A percentile compares a stretch with the other conserved stretches of the same genome.
These are phyloP conservation scores for Brenthis daphne DNA, from an alignment of 2,888 invertebrate species.

Conservation along the genomic window DNA sequence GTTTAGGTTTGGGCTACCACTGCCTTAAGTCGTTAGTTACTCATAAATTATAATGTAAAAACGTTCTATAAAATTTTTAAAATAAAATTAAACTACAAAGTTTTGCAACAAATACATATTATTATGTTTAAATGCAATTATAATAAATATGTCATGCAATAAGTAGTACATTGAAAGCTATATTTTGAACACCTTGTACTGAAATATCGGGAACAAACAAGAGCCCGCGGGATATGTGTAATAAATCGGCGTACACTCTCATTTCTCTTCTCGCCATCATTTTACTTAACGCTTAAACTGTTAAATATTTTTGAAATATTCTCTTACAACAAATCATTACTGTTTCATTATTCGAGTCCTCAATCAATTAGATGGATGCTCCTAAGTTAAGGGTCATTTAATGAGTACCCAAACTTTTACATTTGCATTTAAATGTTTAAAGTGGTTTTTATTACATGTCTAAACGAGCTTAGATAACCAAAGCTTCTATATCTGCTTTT, in stretches of 20 bases:
- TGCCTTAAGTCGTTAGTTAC: too few species aligned
- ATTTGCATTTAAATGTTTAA: slow-evolving; percentile 35
- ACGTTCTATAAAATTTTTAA: slow-evolving; percentile 11
- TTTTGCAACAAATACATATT: slow-evolving; percentile 33
- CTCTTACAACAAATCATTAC: slow-evolving; percentile 8
- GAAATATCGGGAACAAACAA: slow-evolving; percentile 61
- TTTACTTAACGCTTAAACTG: slow-evolving; percentile 45
- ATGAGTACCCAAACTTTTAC: slow-evolving; percentile 35
- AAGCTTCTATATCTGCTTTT: slow-evolving; percentile 34
- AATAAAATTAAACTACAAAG: slow-evolving; percentile 14
- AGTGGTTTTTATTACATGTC: slow-evolving; percentile 37
- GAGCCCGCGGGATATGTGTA: slow-evolving; percentile 66
- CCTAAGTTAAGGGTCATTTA: slow-evolving; percentile 32
- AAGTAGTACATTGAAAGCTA: slow-evolving; percentile 63
- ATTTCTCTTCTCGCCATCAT: slow-evolving; percentile 59
- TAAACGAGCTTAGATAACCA: slow-evolving; percentile 38
- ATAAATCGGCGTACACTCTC: slow-evolving; percentile 67
- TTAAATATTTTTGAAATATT: slow-evolving; percentile 29
- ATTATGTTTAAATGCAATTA: slow-evolving; percentile 36
- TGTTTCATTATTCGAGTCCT: slow-evolving; percentile 25
- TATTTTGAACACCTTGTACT: slow-evolving; percentile 54
- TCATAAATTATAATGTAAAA: background rate
- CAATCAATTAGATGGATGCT: slow-evolving; percentile 34
- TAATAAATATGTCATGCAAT: slow-evolving; percentile 66
- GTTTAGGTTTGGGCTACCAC: too few species aligned